These are phyloP conservation scores for Tachysurus fulvidraco DNA, from an alignment of 2,113 vertebrate species.

Conservation along the genomic window DNA sequence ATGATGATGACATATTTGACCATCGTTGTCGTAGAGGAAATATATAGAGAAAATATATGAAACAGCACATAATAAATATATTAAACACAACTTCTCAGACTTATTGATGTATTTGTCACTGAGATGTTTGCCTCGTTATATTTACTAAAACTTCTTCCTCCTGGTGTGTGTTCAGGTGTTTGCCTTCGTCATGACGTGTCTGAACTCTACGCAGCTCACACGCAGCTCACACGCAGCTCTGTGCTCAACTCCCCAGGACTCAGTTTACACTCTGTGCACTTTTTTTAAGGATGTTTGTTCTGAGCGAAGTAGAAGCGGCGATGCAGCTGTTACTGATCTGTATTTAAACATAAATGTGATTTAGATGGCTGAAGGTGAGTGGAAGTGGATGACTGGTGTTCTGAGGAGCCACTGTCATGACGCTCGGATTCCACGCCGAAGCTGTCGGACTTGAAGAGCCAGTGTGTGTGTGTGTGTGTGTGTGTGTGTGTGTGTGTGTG, in stretches of 20 bases:
- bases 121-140: background rate
- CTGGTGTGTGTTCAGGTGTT: background rate
- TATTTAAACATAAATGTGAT: conserved; percentile 1
- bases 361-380: background rate
- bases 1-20: background rate
- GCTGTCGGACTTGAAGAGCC: background rate
- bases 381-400: background rate
- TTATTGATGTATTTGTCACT: no score
- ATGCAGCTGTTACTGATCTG: background rate
- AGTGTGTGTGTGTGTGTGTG: background rate
- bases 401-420: background rate
- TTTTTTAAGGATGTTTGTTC: background rate
- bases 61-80: no score
- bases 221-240: background rate
- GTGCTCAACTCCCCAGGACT: background rate
- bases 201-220: background rate
- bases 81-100: no score
- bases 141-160: background rate
- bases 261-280: background rate
- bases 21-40: background rate
- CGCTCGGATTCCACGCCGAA: conserved; percentile 12
- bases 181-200: background rate
- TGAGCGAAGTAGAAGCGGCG: background rate
- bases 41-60: no score
- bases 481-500: conserved; percentile 10